Conservation (phyloP, 1,140 invertebrate genomes). For the Steinernema feltiae region DNA sequence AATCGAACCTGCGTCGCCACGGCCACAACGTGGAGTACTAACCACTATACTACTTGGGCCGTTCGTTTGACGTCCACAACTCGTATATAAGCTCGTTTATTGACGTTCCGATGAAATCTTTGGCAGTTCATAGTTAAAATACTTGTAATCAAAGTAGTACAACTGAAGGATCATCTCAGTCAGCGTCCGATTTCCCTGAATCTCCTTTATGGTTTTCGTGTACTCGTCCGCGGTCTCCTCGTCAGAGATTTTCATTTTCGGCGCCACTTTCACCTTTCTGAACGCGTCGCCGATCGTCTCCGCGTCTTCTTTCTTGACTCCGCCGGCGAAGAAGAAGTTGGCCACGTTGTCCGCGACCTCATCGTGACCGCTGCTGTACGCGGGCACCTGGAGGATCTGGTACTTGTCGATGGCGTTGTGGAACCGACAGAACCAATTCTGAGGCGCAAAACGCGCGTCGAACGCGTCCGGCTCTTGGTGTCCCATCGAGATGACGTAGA, state of each 20-base stretch:
- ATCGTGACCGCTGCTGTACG: neutral
- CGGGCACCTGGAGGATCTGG: neutral
- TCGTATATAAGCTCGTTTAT: too few species aligned
- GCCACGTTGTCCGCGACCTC: neutral
- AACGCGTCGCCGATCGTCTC: neutral
- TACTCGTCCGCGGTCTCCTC: neutral
- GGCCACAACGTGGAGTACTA: slow-evolving; percentile 52
- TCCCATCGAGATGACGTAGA: neutral
- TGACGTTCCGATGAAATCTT: too few species aligned
- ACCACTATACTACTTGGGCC: slow-evolving; percentile 49
- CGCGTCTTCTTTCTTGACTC: neutral
- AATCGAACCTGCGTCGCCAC: slow-evolving; percentile 50
- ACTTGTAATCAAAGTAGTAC: neutral
- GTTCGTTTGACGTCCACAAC: too few species aligned
- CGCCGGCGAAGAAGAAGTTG: neutral
- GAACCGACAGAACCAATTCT: neutral
- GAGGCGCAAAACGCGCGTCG: neutral
- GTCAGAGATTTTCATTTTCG: neutral
- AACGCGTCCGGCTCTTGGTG: neutral
- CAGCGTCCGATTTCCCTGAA: neutral
- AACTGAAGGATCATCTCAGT: neutral
- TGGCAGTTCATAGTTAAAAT: neutral
- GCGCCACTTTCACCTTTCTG: neutral
- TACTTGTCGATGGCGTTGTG: neutral
- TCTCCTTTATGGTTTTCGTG: neutral